Evolutionary conservation across 2,113 vertebrate genomes (phyloP).

Genomic region (Balaenoptera acutorostrata): DNA sequence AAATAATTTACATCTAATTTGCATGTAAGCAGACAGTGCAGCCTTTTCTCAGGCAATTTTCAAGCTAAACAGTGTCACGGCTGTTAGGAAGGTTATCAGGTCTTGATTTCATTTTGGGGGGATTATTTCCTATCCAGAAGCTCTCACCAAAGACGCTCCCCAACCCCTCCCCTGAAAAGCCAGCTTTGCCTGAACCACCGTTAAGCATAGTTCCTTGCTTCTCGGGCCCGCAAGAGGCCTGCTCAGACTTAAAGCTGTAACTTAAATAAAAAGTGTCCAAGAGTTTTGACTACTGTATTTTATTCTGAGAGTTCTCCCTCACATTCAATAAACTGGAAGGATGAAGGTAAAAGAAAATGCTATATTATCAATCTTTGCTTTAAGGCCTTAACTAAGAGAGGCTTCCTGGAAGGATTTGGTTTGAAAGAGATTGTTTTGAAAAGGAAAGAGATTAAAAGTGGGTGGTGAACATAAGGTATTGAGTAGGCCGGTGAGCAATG

Average conservation of each 20-base stretch:
- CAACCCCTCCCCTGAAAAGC: neutral
- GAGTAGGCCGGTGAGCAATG: neutral
- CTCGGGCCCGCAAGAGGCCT: neutral
- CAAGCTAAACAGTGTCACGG: neutral
- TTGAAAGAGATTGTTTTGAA: neutral
- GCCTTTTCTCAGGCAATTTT: neutral
- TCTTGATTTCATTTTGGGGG: neutral
- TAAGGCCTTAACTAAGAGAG: neutral
- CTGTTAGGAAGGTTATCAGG: neutral
- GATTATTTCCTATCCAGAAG: neutral
- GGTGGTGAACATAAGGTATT: neutral
- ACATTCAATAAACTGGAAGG: neutral
- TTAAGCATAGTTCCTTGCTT: neutral
- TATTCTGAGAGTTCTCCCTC: neutral
- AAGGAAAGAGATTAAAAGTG: neutral
- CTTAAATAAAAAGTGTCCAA: neutral
- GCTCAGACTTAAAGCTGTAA: neutral
- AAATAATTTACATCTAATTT: slow-evolving; percentile 46
- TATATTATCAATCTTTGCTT: neutral
- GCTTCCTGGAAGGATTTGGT: neutral
- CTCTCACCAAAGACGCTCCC: neutral
- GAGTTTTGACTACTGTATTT: neutral
- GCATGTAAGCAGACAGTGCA: neutral
- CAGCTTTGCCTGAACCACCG: neutral
- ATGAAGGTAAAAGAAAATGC: neutral